Base-by-base conservation (phyloP, 2,797 vertebrate genomes). In the Gobio occitaniae region DNA sequence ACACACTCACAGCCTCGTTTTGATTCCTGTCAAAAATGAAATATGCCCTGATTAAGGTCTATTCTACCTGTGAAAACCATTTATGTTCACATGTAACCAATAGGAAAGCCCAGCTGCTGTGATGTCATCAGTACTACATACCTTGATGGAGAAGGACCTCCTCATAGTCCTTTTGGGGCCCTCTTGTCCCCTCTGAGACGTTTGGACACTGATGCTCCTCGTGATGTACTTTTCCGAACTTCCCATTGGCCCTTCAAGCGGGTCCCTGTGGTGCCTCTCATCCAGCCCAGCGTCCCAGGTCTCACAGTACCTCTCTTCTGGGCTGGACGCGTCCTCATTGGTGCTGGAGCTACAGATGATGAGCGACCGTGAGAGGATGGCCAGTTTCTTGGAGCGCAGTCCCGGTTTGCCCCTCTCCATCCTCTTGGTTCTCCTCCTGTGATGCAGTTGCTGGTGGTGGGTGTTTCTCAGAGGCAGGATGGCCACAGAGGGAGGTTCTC, bases 261-360 rank as follows among this genome's bases (percentile, higher is more conserved):
- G 77, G 3, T 90, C 93, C 84, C 91, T 93, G 85, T 90, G 86
- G 50, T 87, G 82, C 29, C 90, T 88, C 38, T 89, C 48, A 84
- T 88, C 75, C 68, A 12, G 12, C 80, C 61, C 70, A 25, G 21
- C 87, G 80, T 95, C 95, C 11, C 94, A 93, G 11, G 92, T 84
- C 8, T 95, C 93, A 0, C 93, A 87, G 17, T 90, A 94, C 80
- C 92, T 95, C 88, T 97, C 96, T 0, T 97, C 96, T 0, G 94
- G 94, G 84, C 95, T 95, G 1, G 95, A 94, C 21, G 94, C 89
- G 1, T 97, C 97, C 0, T 98, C 97, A 0, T 93, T 96, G 84
- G 88, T 95, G 90, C 94, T 95, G 8, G 96, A 94, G 15, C 96
- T 95, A 85, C 97, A 99, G 72, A 98, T 95, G 81, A 98, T 96